phyloP scores from a whole-genome alignment of 2,797 vertebrate species.

The Lepus oiostolus region DNA sequence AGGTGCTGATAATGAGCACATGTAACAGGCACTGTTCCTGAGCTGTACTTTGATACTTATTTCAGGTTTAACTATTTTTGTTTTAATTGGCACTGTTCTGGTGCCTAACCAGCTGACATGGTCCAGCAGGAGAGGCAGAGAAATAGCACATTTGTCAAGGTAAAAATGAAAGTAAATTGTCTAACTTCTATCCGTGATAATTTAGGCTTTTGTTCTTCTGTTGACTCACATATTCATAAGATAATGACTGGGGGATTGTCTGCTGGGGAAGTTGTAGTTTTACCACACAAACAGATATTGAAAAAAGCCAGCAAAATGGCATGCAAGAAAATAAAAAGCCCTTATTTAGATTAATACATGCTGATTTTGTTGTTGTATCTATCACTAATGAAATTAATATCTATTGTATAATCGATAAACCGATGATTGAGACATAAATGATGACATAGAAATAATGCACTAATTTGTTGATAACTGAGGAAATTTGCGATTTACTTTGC shows the following conservation, averaged over 20 bases:
- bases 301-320: neutral
- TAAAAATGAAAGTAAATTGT: conserved; percentile 58
- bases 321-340: neutral
- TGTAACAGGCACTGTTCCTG: conserved; percentile 63
- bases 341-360: neutral
- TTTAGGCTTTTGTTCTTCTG: neutral
- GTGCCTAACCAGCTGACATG: conserved; percentile 47
- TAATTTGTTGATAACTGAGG: neutral
- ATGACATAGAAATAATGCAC: neutral
- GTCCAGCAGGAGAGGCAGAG: conserved; percentile 69
- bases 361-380: conserved; percentile 39
- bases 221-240: neutral
- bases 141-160: conserved; percentile 37
- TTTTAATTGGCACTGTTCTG: conserved; percentile 75
- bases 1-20: conserved; percentile 74
- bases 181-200: neutral
- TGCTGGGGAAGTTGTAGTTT: neutral
- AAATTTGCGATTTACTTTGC: conserved; percentile 6
- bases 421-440: neutral
- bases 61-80: conserved; percentile 76
- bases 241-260: neutral
- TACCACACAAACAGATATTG: neutral
- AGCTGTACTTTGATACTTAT: conserved; percentile 61
- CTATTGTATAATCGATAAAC: conserved; percentile 33
- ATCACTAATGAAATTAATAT: conserved; percentile 37